Conservation (phyloP, 2,113 vertebrate species). For the Accipiter cooperii region DNA sequence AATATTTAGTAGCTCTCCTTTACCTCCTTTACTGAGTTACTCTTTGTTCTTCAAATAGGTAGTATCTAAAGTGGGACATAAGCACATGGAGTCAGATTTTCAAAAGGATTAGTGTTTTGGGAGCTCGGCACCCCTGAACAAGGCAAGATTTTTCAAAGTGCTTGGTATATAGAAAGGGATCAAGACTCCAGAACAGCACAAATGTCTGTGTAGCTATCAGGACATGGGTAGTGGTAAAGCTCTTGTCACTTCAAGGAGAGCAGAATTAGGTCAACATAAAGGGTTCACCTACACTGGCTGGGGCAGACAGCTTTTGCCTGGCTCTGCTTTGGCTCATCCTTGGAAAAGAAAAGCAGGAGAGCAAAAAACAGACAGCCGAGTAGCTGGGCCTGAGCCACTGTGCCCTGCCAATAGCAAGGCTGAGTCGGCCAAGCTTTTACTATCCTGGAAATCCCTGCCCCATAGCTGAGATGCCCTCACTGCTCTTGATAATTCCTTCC, state of each 20-base stretch:
- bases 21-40: background rate
- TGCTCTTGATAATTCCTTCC: background rate
- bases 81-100: background rate
- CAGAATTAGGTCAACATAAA: slow-evolving; percentile 1
- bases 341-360: background rate
- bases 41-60: background rate
- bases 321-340: background rate
- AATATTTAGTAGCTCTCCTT: background rate
- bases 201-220: background rate
- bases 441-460: background rate
- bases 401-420: background rate
- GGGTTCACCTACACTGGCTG: background rate
- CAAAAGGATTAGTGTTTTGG: background rate
- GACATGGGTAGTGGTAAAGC: background rate
- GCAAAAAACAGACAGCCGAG: background rate
- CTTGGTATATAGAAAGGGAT: background rate
- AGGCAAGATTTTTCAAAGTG: background rate
- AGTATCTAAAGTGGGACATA: background rate
- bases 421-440: background rate
- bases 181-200: background rate
- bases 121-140: background rate
- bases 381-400: background rate
- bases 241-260: background rate
- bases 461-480: background rate
- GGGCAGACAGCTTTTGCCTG: background rate